A percentile compares a stretch with the other conserved stretches of the same genome.
phyloP scores from a whole-genome alignment of 2,888 invertebrate genomes.

The Chaitophorus viminalis region DNA sequence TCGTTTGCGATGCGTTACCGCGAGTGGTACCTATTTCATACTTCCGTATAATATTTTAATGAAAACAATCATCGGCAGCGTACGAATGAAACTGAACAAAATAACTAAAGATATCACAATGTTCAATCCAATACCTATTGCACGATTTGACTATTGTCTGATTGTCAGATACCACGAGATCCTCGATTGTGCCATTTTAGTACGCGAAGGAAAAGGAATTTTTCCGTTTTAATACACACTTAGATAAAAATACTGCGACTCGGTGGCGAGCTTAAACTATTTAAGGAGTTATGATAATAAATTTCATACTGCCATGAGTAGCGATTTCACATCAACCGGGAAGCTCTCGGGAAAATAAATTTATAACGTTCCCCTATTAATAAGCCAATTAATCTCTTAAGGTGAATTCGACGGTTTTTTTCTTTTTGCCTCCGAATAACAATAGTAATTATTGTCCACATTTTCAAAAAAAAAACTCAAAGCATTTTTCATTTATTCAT shows the following conservation, averaged over 20 bases:
- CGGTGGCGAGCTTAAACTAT: neutral
- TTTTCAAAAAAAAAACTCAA: constrained; percentile 12
- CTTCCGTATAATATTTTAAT: too few species aligned
- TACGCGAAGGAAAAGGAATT: neutral
- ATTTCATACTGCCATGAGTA: neutral
- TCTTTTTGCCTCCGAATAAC: constrained; percentile 36
- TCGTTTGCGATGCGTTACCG: too few species aligned
- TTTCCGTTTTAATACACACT: neutral
- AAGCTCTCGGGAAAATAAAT: constrained; percentile 24
- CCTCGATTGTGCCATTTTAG: too few species aligned
- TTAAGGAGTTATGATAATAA: too few species aligned
- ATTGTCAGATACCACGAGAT: too few species aligned
- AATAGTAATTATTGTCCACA: constrained; percentile 47
- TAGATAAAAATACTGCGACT: neutral
- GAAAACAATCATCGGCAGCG: too few species aligned
- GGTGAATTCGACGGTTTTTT: constrained; percentile 43
- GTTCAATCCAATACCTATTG: too few species aligned
- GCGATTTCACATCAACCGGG: neutral
- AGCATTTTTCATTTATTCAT: constrained; percentile 60
- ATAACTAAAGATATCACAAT: too few species aligned
- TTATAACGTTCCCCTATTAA: constrained; percentile 16
- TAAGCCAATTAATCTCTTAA: too few species aligned
- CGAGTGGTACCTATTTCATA: too few species aligned
- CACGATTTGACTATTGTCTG: too few species aligned
- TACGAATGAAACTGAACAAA: too few species aligned